Percentiles rank a stretch among this genome's conserved stretches.
These are phyloP conservation scores for Helarctos malayanus DNA, from an alignment of 2,797 vertebrate species.

Conservation along the genomic window DNA sequence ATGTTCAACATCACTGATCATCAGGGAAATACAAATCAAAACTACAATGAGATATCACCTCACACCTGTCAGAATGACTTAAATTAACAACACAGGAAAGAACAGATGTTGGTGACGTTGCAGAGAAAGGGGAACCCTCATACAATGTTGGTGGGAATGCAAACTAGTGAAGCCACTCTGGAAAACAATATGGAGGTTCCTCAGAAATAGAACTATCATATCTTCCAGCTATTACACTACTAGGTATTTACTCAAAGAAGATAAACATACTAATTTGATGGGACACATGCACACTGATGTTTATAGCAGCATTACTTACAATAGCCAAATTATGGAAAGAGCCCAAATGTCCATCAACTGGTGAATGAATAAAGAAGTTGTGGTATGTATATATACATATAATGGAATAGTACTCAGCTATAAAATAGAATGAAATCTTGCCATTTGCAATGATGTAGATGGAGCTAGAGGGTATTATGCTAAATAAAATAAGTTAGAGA, in stretches of 20 bases:
- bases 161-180: not conserved
- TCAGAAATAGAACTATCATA: not conserved
- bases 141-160: not conserved
- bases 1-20: not conserved
- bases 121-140: not conserved
- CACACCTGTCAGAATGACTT: not conserved
- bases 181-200: not conserved
- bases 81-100: not conserved
- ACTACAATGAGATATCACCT: not conserved
- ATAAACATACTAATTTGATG: not conserved
- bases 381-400: not conserved
- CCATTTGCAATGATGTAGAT: not conserved
- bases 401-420: not conserved
- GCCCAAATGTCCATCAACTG: not conserved
- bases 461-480: not conserved
- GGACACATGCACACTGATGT: not conserved
- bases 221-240: not conserved
- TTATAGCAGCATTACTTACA: not conserved
- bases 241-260: not conserved
- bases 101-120: not conserved
- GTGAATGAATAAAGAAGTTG: not conserved
- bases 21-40: not conserved
- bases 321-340: not conserved
- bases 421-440: not conserved
- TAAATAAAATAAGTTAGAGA: not conserved